These are phyloP conservation scores for Pristionchus japonicus DNA, from an alignment of 2,888 invertebrate genomes.

Conservation along the genomic window DNA sequence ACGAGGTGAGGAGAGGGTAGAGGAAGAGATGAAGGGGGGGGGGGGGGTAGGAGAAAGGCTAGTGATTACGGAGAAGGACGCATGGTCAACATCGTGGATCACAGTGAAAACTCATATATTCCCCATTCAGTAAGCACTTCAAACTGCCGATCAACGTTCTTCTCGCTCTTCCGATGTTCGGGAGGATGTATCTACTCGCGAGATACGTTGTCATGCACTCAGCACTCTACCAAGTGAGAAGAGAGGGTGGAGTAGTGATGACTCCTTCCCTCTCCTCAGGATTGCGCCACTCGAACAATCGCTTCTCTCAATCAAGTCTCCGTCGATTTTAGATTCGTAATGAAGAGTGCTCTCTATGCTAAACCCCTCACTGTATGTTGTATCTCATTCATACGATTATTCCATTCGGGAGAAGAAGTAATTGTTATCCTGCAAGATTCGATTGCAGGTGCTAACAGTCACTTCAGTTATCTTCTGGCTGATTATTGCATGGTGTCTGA, in stretches of 20 bases:
- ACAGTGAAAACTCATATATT: too few relatives aligned
- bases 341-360: conserved; percentile 80
- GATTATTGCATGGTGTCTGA: conserved; percentile 97
- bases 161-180: conserved; percentile 98
- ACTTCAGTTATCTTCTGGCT: conserved; percentile 99
- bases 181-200: conserved; percentile 97
- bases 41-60: too few relatives aligned
- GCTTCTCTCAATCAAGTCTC: conserved; percentile 82
- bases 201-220: conserved; percentile 99
- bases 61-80: too few relatives aligned
- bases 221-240: conserved; percentile 85
- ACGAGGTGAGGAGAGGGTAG: not conserved
- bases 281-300: conserved; percentile 89
- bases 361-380: conserved; percentile 88
- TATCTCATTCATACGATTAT: not conserved
- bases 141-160: conserved; percentile 77
- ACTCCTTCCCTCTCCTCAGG: too few relatives aligned
- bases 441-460: conserved; percentile 83
- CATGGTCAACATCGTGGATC: too few relatives aligned
- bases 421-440: not conserved
- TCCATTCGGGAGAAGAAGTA: not conserved
- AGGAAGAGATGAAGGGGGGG: not conserved
- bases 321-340: conserved; percentile 92
- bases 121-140: not conserved
- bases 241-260: not conserved